Percentiles rank a stretch among this genome's conserved stretches.
These are phyloP conservation scores for Campylomormyrus tamandua DNA, from an alignment of 2,113 vertebrate genomes.

Conservation along the genomic window DNA sequence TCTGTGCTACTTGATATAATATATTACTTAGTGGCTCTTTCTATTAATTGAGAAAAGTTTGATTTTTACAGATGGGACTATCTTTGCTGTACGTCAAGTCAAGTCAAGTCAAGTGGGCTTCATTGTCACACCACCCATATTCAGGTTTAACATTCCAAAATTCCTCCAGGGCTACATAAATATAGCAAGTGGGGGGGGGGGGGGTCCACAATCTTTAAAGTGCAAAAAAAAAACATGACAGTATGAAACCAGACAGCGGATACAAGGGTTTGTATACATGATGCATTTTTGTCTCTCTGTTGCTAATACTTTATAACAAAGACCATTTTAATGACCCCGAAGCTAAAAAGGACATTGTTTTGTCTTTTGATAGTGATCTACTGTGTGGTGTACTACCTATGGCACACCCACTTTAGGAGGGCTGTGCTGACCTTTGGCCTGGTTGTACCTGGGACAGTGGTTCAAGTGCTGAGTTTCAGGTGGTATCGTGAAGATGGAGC, in stretches of 20 bases:
- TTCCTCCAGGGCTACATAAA: not conserved
- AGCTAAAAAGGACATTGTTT: not conserved
- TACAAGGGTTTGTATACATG: not conserved
- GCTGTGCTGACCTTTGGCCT: slow-evolving; percentile 58
- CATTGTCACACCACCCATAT: not conserved
- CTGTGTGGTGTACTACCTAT: slow-evolving; percentile 56
- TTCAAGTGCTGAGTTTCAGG: slow-evolving; percentile 69
- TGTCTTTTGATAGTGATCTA: slow-evolving; percentile 58
- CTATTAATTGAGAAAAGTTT: not conserved
- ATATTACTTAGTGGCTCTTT: not conserved
- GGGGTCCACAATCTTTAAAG: not conserved
- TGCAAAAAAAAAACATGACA: not conserved
- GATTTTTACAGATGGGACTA: not conserved
- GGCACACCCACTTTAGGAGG: slow-evolving; percentile 53
- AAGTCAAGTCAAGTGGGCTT: not conserved
- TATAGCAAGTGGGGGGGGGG: not conserved
- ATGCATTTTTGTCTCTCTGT: not conserved
- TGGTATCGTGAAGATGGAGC: slow-evolving; percentile 68
- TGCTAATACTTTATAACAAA: not conserved
- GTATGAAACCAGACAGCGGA: not conserved
- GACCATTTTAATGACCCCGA: not conserved
- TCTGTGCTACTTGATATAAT: not conserved
- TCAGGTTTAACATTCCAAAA: not conserved
- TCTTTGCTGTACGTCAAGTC: not conserved
- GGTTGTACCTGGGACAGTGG: slow-evolving; percentile 54